A percentile compares a stretch with the other conserved stretches of the same genome.
Evolutionary conservation across 2,797 vertebrate species (phyloP).

Genomic region (Tenualosa thibaudeaui): DNA sequence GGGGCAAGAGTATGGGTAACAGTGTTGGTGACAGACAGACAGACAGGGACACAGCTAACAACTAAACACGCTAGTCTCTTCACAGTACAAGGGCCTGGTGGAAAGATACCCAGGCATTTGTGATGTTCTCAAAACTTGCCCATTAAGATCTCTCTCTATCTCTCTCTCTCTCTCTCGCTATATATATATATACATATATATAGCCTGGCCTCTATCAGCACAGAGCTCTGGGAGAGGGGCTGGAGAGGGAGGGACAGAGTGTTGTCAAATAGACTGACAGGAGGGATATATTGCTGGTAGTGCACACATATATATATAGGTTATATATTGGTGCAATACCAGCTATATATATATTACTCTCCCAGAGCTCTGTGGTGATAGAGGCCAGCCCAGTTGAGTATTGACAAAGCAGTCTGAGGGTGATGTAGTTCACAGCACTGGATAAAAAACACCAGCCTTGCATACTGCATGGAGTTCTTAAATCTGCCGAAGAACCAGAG

Average conservation of each 20-base stretch:
- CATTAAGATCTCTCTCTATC: slow-evolving; percentile 99
- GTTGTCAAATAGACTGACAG: background rate
- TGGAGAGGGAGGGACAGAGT: slow-evolving; percentile 46
- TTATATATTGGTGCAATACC: slow-evolving; percentile 99
- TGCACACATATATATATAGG: too few relatives aligned
- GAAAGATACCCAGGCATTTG: slow-evolving; percentile 98
- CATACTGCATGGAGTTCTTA: background rate
- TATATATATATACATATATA: too few relatives aligned
- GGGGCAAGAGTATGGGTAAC: slow-evolving; percentile 71
- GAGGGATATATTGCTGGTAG: slow-evolving; percentile 93
- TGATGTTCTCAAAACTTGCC: slow-evolving; percentile 88
- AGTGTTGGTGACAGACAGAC: slow-evolving; percentile 84
- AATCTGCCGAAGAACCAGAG: background rate
- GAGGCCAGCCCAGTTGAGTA: slow-evolving; percentile 82
- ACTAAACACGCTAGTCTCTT: slow-evolving; percentile 79
- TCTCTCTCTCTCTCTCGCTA: too few relatives aligned
- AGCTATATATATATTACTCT: slow-evolving; percentile 89
- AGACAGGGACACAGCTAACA: slow-evolving; percentile 94
- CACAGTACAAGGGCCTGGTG: slow-evolving; percentile 88
- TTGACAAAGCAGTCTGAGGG: slow-evolving; percentile 94
- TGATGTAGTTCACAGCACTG: slow-evolving; percentile 50
- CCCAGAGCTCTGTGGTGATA: slow-evolving; percentile 88
- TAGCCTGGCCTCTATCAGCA: slow-evolving; percentile 80
- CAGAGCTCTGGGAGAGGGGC: slow-evolving; percentile 88
- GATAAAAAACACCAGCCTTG: slow-evolving; percentile 7